Evolutionary conservation across 2,888 invertebrate genomes (phyloP).

Genomic region (Drosophila cognata): DNA sequence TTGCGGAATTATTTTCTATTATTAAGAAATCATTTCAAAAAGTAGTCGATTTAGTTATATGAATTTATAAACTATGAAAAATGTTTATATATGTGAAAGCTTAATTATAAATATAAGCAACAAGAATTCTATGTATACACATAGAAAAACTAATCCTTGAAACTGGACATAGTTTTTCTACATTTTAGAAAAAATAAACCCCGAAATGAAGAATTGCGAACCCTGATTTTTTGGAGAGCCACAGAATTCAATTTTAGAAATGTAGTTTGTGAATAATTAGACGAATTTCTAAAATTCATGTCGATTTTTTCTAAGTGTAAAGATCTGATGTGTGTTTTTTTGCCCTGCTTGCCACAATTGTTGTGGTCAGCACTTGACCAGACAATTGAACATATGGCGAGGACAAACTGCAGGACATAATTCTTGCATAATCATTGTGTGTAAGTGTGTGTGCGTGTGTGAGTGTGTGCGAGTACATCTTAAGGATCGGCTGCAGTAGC

Average conservation of each 20-base stretch:
- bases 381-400: slow-evolving; percentile 50
- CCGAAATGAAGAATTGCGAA: too few relatives aligned
- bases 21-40: background rate
- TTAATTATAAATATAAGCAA: too few relatives aligned
- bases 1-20: background rate
- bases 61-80: too few relatives aligned
- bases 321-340: background rate
- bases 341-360: slow-evolving; percentile 31
- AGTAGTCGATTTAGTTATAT: too few relatives aligned
- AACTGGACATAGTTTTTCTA: too few relatives aligned
- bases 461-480: slow-evolving; percentile 31
- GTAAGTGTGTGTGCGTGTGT: slow-evolving; percentile 1
- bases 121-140: too few relatives aligned
- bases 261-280: background rate
- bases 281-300: background rate
- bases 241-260: background rate
- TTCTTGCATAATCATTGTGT: slow-evolving; percentile 66
- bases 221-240: background rate
- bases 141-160: too few relatives aligned
- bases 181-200: too few relatives aligned
- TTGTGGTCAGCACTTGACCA: slow-evolving; percentile 69
- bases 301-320: background rate
- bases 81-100: too few relatives aligned
- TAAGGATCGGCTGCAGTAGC: slow-evolving; percentile 46
- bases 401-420: slow-evolving; percentile 33